Conservation (phyloP, 2,888 invertebrate genomes). For the Tetramorium bicarinatum region DNA sequence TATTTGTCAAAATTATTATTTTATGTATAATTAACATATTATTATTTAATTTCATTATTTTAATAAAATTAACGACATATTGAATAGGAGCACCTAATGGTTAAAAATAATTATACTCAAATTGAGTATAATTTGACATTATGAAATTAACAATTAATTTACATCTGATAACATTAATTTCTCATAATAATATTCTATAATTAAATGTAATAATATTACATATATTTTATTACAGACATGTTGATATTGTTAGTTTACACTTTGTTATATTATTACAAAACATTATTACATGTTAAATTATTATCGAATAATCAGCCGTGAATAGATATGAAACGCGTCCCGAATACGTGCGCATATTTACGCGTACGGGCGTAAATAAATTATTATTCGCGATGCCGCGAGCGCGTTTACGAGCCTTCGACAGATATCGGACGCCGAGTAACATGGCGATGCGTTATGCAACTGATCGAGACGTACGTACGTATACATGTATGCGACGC, state of each 20-base stretch:
- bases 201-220: too few species aligned
- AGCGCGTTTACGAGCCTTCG: constrained; percentile 8
- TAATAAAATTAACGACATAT: too few species aligned
- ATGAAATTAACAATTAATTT: too few species aligned
- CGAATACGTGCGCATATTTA: neutral
- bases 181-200: too few species aligned
- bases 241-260: neutral
- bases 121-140: too few species aligned
- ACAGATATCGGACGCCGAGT: constrained; percentile 6
- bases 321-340: neutral
- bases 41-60: too few species aligned
- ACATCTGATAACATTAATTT: neutral
- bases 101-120: too few species aligned
- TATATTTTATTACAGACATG: neutral
- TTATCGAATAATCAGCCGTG: neutral
- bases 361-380: too few species aligned
- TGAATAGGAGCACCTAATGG: too few species aligned
- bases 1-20: too few species aligned
- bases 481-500: constrained; percentile 36
- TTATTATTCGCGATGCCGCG: neutral
- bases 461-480: constrained; percentile 44
- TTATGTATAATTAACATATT: too few species aligned
- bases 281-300: neutral
- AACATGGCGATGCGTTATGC: constrained; percentile 35
- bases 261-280: neutral